These are phyloP conservation scores for Caenorhabditis sp. DNA, from an alignment of 2,888 invertebrate species.

Conservation along the genomic window DNA sequence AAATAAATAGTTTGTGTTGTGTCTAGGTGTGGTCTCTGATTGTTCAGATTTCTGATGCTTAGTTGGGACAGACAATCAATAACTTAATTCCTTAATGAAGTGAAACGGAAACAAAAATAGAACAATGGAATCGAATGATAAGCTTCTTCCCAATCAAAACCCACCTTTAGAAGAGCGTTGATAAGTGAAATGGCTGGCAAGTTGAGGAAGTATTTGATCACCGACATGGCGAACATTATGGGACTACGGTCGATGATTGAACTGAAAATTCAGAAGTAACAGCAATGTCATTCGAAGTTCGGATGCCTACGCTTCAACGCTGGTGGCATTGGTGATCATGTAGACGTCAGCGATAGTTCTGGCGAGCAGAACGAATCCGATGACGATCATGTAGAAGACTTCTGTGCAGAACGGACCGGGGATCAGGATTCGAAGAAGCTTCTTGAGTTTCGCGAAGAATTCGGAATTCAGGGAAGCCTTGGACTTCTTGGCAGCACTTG, in stretches of 20 bases:
- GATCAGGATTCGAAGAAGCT: conserved; percentile 50
- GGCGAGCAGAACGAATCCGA: conserved; percentile 90
- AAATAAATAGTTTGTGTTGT: conserved; percentile 61
- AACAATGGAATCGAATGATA: too few species aligned
- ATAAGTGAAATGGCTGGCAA: conserved; percentile 95
- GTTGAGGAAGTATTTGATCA: conserved; percentile 90
- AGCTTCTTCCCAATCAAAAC: conserved; percentile 3
- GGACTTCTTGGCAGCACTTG: conserved; percentile 22
- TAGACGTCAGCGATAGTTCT: conserved; percentile 96
- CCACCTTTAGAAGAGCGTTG: conserved; percentile 92
- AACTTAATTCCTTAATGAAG: conserved; percentile 10
- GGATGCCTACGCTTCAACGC: conserved; percentile 89
- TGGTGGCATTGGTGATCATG: conserved; percentile 96
- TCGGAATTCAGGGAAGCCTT: conserved; percentile 51
- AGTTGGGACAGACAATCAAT: too few species aligned
- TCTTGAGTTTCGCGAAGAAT: conserved; percentile 51
- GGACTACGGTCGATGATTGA: conserved; percentile 94
- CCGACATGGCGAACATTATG: conserved; percentile 88
- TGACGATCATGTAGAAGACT: conserved; percentile 83
- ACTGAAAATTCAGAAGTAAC: conserved; percentile 86
- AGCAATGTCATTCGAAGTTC: too few species aligned
- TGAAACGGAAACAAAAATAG: conserved; percentile 7
- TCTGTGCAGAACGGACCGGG: conserved; percentile 72
- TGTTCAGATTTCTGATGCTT: conserved; percentile 4
- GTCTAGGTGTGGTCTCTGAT: neutral